A percentile compares a stretch with the other conserved stretches of the same genome.
These are phyloP conservation scores for Drosophila athabasca DNA, from an alignment of 1,140 invertebrate species.

Conservation along the genomic window DNA sequence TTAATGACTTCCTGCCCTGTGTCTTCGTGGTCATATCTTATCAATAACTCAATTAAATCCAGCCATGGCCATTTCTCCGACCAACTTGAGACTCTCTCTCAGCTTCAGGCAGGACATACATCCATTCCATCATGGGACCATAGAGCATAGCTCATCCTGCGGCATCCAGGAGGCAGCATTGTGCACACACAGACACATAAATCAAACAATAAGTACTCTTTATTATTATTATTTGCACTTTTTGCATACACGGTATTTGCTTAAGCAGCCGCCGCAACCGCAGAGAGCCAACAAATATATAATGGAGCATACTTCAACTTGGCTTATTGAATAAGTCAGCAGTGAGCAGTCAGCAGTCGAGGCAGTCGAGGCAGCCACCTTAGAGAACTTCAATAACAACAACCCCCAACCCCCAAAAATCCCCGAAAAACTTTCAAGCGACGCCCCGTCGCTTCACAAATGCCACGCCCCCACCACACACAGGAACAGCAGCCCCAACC, in stretches of 20 bases:
- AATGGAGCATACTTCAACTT: constrained; percentile 80
- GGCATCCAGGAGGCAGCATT: constrained; percentile 32
- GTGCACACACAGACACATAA: constrained; percentile 83
- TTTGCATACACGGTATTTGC: constrained; percentile 79
- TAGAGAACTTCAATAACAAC: constrained; percentile 78
- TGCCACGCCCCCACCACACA: constrained; percentile 53
- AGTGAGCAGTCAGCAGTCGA: constrained; percentile 35
- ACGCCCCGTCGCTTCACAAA: constrained; percentile 68
- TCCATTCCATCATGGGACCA: constrained; percentile 11
- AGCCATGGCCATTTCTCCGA: no score
- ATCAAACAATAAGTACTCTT: constrained; percentile 84
- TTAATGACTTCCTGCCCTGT: no score
- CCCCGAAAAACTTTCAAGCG: constrained; percentile 53
- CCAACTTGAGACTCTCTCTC: neutral
- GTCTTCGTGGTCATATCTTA: neutral
- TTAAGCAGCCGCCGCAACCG: constrained; percentile 57
- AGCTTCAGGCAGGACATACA: neutral
- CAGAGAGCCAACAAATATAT: constrained; percentile 53
- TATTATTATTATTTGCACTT: constrained; percentile 84
- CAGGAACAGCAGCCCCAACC: constrained; percentile 2
- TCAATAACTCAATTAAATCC: constrained; percentile 19
- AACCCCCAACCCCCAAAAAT: constrained; percentile 6
- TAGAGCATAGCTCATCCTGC: constrained; percentile 31
- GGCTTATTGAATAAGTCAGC: constrained; percentile 83
- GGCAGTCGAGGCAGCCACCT: constrained; percentile 32